Base-by-base conservation (phyloP, 2,113 vertebrate species). In the Pongo abelii region DNA sequence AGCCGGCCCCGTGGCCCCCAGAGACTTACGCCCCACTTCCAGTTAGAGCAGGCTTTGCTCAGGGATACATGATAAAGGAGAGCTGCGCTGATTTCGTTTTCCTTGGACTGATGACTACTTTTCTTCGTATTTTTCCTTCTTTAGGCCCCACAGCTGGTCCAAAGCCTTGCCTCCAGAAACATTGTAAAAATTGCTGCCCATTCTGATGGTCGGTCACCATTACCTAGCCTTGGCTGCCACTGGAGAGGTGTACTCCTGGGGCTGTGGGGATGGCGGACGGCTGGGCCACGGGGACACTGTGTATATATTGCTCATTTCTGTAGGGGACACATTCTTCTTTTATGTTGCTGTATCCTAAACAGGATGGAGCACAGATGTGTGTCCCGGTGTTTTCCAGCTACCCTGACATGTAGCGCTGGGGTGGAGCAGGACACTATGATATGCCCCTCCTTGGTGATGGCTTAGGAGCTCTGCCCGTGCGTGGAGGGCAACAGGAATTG, bases 181-280 rank as follows among this genome's bases (percentile, higher is more conserved):
- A 99, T 99, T 83, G 97, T 99, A 97, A 99, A 99, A 98, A 99
- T 99, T 38, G 99, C 99, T 20, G 99, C 99, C 59, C 99, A 99
- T 96, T 99, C 99, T 35, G 99, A 99, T 81, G 99, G 99, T 6
- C 99, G n/a, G n/a, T n/a, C n/a, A 99, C 97, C 99, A 99, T 97
- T 99, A 99, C 86, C 97, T 99, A 97, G 99, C 99, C 69, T 98
- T 99, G 98, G 99, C 99, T 4, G 98, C 99, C 92, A 99, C 99
- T 7, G 99, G 99, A 78, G 99, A 99, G 98, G 99, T 99, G 93
- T 99, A 99, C 97, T 99, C 99, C 80, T 99, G 99, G 99, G 99
- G 99, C 64, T 99, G 99, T 78, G 99, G 99, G 61, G 99, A 99
- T 46, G 99, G 99, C 43, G 99, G 99, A 43, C 99, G 99, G 81